A percentile compares a stretch with the other conserved stretches of the same genome.
Conservation (phyloP, 2,888 invertebrate genomes). For the Hermaeophaga mercurialis region DNA sequence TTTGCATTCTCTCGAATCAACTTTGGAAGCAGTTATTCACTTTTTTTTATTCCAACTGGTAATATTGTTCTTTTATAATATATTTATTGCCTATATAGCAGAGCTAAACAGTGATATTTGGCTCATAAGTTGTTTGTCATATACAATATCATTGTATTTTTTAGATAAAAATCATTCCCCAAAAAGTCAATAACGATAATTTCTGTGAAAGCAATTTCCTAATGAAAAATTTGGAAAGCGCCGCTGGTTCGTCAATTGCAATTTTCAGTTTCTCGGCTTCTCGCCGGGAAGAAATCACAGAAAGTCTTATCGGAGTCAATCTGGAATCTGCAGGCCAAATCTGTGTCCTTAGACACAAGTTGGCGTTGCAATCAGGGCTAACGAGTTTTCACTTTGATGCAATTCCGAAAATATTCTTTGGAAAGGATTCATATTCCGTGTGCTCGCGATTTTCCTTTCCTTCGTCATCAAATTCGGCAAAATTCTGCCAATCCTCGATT, state of each 20-base stretch:
- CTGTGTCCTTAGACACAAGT: constrained; percentile 18
- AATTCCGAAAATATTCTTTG: constrained; percentile 28
- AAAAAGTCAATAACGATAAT: no score
- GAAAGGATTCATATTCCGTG: constrained; percentile 15
- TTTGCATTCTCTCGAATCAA: no score
- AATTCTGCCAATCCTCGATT: neutral
- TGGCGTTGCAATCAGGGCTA: constrained; percentile 37
- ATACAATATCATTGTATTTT: no score
- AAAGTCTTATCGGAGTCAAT: constrained; percentile 2
- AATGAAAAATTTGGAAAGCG: neutral
- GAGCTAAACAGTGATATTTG: no score
- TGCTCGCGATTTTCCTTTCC: constrained; percentile 8
- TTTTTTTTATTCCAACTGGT: no score
- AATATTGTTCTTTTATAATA: no score
- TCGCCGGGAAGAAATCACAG: constrained; percentile 6
- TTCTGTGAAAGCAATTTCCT: no score
- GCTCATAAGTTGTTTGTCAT: no score
- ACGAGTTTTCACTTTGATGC: constrained; percentile 41
- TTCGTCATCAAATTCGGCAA: constrained; percentile 12
- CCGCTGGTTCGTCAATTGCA: constrained; percentile 7
- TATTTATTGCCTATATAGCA: no score
- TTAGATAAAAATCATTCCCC: no score
- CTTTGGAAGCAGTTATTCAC: no score
- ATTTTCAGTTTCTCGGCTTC: constrained; percentile 6
- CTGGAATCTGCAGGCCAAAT: constrained; percentile 7